Base-by-base conservation (phyloP, 2,888 invertebrate species). In the Spilosoma lubricipeda region DNA sequence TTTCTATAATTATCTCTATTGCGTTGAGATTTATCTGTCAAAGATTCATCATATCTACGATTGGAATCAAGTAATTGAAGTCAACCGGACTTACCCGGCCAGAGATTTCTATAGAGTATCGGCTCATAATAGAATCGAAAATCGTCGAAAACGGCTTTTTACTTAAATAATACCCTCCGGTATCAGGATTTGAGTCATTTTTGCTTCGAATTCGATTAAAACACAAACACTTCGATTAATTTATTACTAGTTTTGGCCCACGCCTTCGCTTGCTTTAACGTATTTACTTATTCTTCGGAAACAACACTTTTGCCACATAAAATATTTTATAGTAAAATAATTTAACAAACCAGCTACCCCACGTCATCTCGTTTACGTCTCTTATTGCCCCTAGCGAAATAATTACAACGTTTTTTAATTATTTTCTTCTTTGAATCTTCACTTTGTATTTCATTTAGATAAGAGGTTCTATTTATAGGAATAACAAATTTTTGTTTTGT, bases 31-130 rank as follows among this genome's bases (percentile, higher is more conserved):
- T 70, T 64, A 52, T 23, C 36, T 67, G 13, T 20, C 15, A 56
- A 66, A n/a, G 23, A 66, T 36, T 33, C 56, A 48, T 33, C 33
- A 59, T 42, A 42, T 65, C n/a, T 69, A 30, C 18, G 8, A 45
- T 72, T 39, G 72, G 66, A 77, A 75, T 77, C 23, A 30, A 67
- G 68, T 79, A 77, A 84, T 77, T 82, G 78, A 76, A 68, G 75
- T 74, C 67, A 76, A 76, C 77, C 69, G 72, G 71, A 78, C 33
- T 68, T 75, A 68, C 65, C 75, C 79, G 76, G 71, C 73, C 77
- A 78, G 84, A 80, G 76, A 70, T 72, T 84, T 73, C 80, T 84
- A 80, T 80, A 78, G 77, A 80, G 70, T 75, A 74, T 77, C 39
- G 74, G 70, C 73, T 78, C 77, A 78, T 75, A 83, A 82, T 80